These are phyloP conservation scores for Rhynchomys soricoides DNA, from an alignment of 2,113 vertebrate species.

Conservation along the genomic window DNA sequence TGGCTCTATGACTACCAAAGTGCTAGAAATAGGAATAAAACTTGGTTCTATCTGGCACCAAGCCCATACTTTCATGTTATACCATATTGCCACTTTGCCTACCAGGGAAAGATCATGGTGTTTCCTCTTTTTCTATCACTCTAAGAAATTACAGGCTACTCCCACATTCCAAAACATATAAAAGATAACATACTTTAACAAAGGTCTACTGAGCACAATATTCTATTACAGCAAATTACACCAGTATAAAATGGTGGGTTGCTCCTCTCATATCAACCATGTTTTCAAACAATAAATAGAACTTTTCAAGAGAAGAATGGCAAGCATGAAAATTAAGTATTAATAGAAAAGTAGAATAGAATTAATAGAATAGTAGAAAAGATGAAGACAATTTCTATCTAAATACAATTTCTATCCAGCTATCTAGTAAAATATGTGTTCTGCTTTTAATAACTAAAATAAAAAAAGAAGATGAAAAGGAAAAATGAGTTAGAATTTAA, in stretches of 20 bases:
- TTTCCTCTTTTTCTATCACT: background rate
- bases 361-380: no score
- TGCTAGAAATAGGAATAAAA: background rate
- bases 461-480: background rate
- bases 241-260: background rate
- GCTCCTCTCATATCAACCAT: background rate
- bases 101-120: background rate
- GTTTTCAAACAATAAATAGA: background rate
- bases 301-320: background rate
- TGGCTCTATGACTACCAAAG: background rate
- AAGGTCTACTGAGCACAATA: background rate
- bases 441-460: background rate
- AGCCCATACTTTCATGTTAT: background rate
- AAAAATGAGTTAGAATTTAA: background rate
- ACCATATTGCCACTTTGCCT: background rate
- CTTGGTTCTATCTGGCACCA: background rate
- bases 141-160: background rate
- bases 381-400: no score
- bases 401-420: background rate
- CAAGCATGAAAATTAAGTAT: background rate
- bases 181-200: background rate
- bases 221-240: background rate
- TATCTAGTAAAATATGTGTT: background rate
- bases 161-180: background rate
- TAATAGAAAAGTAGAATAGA: slow-evolving; percentile 1